phyloP scores from a whole-genome alignment of 2,113 vertebrate genomes.

The Neodontobutis hainanensis region DNA sequence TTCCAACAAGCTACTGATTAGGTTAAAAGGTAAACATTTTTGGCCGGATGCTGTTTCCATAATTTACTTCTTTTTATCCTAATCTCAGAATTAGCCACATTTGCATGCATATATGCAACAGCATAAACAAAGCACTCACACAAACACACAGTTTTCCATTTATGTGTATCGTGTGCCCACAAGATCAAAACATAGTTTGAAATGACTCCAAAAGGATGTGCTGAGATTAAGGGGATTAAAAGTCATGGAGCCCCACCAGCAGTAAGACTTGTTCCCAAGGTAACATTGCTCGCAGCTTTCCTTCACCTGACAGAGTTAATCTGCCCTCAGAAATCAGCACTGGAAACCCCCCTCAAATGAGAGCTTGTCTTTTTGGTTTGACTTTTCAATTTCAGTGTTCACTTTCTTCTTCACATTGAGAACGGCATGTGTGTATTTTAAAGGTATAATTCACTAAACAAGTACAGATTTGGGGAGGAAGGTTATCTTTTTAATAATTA shows the following conservation, averaged over 20 bases:
- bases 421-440: too few relatives aligned
- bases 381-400: not conserved
- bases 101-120: constrained; percentile 15
- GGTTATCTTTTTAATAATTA: too few relatives aligned
- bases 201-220: constrained; percentile 46
- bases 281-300: constrained; percentile 40
- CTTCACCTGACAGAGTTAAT: constrained; percentile 54
- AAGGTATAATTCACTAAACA: too few relatives aligned
- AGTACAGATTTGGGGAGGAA: too few relatives aligned
- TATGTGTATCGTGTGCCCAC: not conserved
- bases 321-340: constrained; percentile 31
- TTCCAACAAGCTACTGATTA: not conserved
- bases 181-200: constrained; percentile 50
- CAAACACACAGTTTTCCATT: constrained; percentile 1
- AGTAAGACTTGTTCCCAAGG: constrained; percentile 51
- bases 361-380: not conserved
- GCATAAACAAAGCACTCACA: constrained; percentile 8
- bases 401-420: not conserved
- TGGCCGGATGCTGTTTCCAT: not conserved
- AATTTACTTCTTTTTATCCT: constrained; percentile 25
- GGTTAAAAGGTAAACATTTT: constrained; percentile 35
- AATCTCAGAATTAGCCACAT: constrained; percentile 39
- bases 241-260: constrained; percentile 54
- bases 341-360: not conserved
- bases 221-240: constrained; percentile 71